Base-by-base conservation (phyloP, 1,140 invertebrate genomes). In the Metopolophium dirhodum region DNA sequence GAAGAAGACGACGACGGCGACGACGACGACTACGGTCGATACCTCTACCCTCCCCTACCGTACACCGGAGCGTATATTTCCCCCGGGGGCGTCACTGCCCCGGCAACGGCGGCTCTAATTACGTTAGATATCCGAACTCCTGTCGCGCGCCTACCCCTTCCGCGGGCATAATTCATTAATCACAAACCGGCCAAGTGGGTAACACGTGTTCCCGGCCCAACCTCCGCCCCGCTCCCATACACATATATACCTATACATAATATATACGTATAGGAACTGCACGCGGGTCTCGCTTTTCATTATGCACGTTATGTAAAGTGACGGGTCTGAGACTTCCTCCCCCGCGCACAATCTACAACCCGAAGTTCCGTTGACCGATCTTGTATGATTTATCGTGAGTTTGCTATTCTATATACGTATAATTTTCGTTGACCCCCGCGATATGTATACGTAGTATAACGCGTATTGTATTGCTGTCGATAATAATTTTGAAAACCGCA, bases 101-200 rank as follows among this genome's bases (percentile, higher is more conserved):
- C 77, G 37, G 49, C 82, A 45, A 22, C 91, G 82, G 49, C 22
- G 91, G 54, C 82, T 93, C 91, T 93, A 93, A 93, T 93, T 93
- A 85, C 82, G 68, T 92, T 92, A 93, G 82, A 86, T 83, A 93
- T 86, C 91, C 91, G 82, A 93, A 93, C 89, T 93, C 49, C 91
- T 83, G 47, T 92, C 91, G 45, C n/a, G n/a, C 47, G 77, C 86
- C n/a, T 83, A 92, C 77, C 61, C 61, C 47, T 92, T 92, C 68
- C 90, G 57, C 41, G 61, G 45, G 2, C 41, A 86, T 93, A 93
- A 93, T 93, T 93, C 77, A 93, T 93, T 85, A 92, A 93, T 93
- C 91, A 93, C 68, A 41, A 82, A 93, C 91, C 82, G 82, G 82
- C 82, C 91, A 54, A 93, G 77, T 85, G 77, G 91, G 91, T 86